Conservation (phyloP, 2,888 invertebrate species). For the Platycheirus rosarum region DNA sequence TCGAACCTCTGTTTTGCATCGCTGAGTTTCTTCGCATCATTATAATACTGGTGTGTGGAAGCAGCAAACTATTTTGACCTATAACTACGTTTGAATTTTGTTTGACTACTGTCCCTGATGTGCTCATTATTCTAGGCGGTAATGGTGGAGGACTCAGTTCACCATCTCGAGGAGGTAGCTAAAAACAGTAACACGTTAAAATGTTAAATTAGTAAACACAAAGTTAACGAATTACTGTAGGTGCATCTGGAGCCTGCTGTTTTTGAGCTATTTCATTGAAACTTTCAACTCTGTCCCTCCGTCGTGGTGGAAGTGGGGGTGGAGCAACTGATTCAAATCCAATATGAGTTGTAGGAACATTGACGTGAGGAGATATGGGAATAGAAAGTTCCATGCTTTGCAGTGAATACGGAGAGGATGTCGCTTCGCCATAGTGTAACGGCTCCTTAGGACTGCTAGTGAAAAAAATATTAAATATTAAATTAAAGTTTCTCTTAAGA, state of each 20-base stretch:
- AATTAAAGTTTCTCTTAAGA: too few relatives aligned
- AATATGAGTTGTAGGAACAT: constrained; percentile 80
- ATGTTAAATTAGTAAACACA: neutral
- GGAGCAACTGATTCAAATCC: constrained; percentile 80
- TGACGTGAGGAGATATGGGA: constrained; percentile 82
- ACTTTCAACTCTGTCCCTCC: constrained; percentile 80
- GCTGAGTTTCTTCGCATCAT: constrained; percentile 85
- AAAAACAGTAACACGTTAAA: constrained; percentile 6
- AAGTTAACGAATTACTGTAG: constrained; percentile 80
- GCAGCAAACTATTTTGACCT: constrained; percentile 83
- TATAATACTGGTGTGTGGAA: constrained; percentile 84
- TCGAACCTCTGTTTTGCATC: constrained; percentile 79
- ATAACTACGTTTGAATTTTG: constrained; percentile 78
- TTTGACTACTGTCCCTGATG: constrained; percentile 76
- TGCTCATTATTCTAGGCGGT: constrained; percentile 84
- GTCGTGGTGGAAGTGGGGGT: constrained; percentile 81
- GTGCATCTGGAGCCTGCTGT: constrained; percentile 87
- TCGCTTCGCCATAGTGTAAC: constrained; percentile 30
- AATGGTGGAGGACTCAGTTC: constrained; percentile 87
- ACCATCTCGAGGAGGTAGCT: constrained; percentile 87
- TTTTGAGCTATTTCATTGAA: constrained; percentile 81
- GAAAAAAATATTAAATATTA: neutral
- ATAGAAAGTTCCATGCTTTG: constrained; percentile 73
- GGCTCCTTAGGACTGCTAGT: constrained; percentile 53
- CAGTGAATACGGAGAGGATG: constrained; percentile 41